phyloP scores from a whole-genome alignment of 1,140 invertebrate genomes.

The Bombus superbus region DNA sequence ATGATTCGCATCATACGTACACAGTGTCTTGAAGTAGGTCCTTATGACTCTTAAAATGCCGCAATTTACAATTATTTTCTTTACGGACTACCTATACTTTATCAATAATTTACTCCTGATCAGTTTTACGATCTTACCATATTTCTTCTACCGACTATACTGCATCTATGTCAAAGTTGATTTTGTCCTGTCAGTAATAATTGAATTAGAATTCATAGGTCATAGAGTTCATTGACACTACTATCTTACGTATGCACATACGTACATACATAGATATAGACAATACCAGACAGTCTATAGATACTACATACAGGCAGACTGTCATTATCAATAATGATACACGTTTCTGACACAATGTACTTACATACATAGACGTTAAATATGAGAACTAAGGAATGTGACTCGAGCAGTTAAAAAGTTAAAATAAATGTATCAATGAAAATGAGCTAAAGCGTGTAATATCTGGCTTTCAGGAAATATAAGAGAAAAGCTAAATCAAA shows the following conservation, averaged over 20 bases:
- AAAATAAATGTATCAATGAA: no score
- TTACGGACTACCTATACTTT: not conserved
- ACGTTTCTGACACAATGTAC: no score
- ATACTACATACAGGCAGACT: not conserved
- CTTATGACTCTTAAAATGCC: not conserved
- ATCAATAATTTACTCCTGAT: not conserved
- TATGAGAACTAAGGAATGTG: not conserved
- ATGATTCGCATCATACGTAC: no score
- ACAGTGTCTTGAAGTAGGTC: no score
- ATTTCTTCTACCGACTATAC: not conserved
- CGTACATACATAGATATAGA: not conserved
- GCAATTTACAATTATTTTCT: not conserved
- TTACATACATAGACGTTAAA: no score
- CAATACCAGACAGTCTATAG: not conserved
- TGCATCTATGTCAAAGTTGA: not conserved
- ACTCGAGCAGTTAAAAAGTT: no score
- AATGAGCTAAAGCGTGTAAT: no score
- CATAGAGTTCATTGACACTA: slow-evolving; percentile 2
- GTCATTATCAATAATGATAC: not conserved
- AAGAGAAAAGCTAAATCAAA: no score
- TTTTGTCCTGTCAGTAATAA: not conserved
- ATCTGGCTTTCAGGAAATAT: no score
- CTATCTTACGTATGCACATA: not conserved
- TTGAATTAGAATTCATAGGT: slow-evolving; percentile 5
- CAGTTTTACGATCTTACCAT: not conserved